These are phyloP conservation scores for Cosmopolites sordidus DNA, from an alignment of 2,888 invertebrate species.

Conservation along the genomic window DNA sequence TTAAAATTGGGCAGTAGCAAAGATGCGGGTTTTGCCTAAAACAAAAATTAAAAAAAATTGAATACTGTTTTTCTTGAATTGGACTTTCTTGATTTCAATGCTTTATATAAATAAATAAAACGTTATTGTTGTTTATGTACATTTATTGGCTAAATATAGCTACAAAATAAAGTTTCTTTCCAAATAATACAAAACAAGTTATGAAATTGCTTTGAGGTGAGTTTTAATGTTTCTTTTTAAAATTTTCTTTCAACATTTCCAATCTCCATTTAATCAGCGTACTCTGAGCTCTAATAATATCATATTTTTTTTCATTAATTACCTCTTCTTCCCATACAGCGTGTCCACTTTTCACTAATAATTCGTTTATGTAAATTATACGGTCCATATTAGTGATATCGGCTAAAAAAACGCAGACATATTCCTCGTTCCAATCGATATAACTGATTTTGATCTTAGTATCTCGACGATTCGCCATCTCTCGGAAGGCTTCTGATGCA, in stretches of 20 bases:
- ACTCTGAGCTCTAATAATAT: slow-evolving; percentile 9
- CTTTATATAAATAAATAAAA: no score
- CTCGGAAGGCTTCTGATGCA: slow-evolving; percentile 47
- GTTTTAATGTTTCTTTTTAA: neutral
- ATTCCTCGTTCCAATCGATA: slow-evolving; percentile 33
- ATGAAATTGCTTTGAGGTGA: no score
- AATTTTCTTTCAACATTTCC: neutral
- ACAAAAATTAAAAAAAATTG: no score
- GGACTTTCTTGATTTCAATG: no score
- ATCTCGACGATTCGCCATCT: slow-evolving; percentile 41
- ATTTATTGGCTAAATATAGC: no score
- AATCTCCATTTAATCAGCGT: slow-evolving; percentile 19
- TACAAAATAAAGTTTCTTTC: no score
- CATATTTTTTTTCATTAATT: slow-evolving; percentile 26
- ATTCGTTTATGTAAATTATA: slow-evolving; percentile 49
- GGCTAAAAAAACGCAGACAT: slow-evolving; percentile 41
- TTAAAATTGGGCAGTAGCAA: slow-evolving; percentile 29
- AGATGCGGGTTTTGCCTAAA: slow-evolving; percentile 26
- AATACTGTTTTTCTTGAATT: no score
- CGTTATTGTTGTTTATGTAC: no score
- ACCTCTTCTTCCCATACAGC: slow-evolving; percentile 45
- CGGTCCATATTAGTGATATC: slow-evolving; percentile 52
- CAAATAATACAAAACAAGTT: no score
- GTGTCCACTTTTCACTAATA: slow-evolving; percentile 51
- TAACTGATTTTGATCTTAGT: slow-evolving; percentile 47